Percentiles rank a stretch among this genome's conserved stretches.
phyloP scores from a whole-genome alignment of 2,888 invertebrate genomes.

The Andrena trimmerana region DNA sequence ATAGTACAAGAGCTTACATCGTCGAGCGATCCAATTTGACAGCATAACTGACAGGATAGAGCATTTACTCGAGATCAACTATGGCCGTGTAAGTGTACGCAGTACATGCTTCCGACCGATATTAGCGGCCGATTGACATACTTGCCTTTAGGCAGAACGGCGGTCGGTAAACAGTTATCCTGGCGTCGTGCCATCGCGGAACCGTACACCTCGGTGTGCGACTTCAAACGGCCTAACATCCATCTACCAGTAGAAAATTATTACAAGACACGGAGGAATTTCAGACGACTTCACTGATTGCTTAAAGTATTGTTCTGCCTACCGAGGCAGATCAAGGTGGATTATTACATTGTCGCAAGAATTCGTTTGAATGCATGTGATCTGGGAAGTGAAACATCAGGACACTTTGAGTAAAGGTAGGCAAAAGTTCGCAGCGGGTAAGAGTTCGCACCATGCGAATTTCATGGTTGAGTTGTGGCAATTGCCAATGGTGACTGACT shows the following conservation, averaged over 20 bases:
- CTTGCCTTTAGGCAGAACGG: constrained; percentile 34
- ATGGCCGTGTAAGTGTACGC: constrained; percentile 40
- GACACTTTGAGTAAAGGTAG: no score
- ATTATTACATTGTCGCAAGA: background rate
- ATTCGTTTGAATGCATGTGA: background rate
- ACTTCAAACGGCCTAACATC: constrained; percentile 2
- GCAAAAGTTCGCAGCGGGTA: no score
- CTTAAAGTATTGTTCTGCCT: background rate
- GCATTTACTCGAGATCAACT: constrained; percentile 61
- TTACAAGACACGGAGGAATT: background rate
- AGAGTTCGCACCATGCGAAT: no score
- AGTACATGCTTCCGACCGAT: constrained; percentile 45
- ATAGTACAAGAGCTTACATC: constrained; percentile 61
- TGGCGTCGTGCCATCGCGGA: constrained; percentile 12
- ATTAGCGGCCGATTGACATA: constrained; percentile 60
- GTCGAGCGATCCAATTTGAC: constrained; percentile 63
- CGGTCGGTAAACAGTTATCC: constrained; percentile 34
- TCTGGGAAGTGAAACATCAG: no score
- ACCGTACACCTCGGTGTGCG: background rate
- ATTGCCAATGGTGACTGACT: no score
- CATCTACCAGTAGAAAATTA: background rate
- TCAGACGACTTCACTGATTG: background rate
- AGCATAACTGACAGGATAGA: constrained; percentile 66
- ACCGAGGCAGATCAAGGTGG: background rate
- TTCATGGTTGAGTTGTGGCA: no score